A percentile compares a stretch with the other conserved stretches of the same genome.
Evolutionary conservation across 2,888 invertebrate species (phyloP).

Genomic region (Ichneumon xanthorius): DNA sequence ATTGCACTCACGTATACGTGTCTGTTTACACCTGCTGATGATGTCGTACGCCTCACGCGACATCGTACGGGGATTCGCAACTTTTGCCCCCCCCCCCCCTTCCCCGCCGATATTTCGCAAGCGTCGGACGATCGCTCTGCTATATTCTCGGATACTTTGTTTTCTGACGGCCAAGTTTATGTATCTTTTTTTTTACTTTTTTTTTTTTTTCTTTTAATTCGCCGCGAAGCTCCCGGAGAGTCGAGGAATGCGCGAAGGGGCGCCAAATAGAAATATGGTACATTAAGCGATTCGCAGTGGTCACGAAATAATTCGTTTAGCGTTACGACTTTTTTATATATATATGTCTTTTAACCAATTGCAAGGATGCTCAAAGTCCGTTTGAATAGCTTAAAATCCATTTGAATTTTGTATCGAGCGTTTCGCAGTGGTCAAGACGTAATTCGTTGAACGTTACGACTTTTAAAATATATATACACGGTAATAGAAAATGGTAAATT

Average conservation of each 20-base stretch:
- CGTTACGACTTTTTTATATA: neutral
- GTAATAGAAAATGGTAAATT: too few species aligned
- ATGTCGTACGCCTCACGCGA: conserved; percentile 42
- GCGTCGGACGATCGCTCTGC: neutral
- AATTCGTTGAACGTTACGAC: too few species aligned
- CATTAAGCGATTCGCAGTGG: conserved; percentile 53
- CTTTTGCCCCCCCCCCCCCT: conserved; percentile 6
- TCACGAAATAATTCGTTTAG: conserved; percentile 37
- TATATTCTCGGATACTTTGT: conserved; percentile 30
- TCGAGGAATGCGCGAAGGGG: neutral
- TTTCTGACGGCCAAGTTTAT: conserved; percentile 43
- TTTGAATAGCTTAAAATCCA: too few species aligned
- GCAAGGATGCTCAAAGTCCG: too few species aligned
- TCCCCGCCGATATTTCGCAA: neutral
- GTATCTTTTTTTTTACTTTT: conserved; percentile 24
- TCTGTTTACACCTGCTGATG: conserved; percentile 50
- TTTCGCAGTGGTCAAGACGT: too few species aligned
- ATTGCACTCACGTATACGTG: conserved; percentile 55
- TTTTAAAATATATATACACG: too few species aligned
- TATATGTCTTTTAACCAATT: too few species aligned
- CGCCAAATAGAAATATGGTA: conserved; percentile 23
- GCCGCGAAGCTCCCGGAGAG: neutral
- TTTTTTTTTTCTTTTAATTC: conserved; percentile 4
- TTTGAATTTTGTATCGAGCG: too few species aligned
- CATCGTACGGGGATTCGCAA: conserved; percentile 50